Conservation (phyloP, 2,113 vertebrate species). For the Muntiacus muntjak region DNA sequence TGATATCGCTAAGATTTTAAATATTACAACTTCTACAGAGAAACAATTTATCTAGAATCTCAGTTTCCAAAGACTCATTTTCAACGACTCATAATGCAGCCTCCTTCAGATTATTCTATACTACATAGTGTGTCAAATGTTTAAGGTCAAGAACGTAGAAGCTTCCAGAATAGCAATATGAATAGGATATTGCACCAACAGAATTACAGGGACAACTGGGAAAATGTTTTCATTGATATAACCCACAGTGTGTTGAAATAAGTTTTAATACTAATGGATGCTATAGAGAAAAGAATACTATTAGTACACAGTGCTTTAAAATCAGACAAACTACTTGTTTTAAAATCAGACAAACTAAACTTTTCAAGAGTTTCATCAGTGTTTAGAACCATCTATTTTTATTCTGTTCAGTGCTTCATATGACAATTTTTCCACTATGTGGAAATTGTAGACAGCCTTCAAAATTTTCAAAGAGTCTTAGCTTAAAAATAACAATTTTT, state of each 20-base stretch:
- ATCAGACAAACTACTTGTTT: not conserved
- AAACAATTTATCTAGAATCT: not conserved
- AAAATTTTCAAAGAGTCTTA: not conserved
- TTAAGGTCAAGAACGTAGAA: not conserved
- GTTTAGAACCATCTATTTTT: not conserved
- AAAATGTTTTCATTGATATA: not conserved
- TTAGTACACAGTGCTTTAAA: not conserved
- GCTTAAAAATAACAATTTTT: not conserved
- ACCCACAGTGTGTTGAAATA: not conserved
- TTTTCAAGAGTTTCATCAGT: not conserved
- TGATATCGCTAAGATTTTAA: not conserved
- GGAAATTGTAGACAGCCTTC: not conserved
- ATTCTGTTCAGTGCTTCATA: not conserved
- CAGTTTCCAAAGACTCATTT: not conserved
- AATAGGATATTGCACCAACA: not conserved
- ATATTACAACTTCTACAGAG: not conserved
- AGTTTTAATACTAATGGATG: not conserved
- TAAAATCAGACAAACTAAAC: not conserved
- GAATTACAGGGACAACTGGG: not conserved
- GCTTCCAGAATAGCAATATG: not conserved
- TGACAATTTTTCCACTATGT: not conserved
- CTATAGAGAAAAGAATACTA: not conserved
- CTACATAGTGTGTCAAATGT: not conserved
- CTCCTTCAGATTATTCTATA: not conserved
- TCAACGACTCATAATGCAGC: not conserved